Evolutionary conservation across 2,888 invertebrate genomes (phyloP).

Genomic region (Nudaria mundana): DNA sequence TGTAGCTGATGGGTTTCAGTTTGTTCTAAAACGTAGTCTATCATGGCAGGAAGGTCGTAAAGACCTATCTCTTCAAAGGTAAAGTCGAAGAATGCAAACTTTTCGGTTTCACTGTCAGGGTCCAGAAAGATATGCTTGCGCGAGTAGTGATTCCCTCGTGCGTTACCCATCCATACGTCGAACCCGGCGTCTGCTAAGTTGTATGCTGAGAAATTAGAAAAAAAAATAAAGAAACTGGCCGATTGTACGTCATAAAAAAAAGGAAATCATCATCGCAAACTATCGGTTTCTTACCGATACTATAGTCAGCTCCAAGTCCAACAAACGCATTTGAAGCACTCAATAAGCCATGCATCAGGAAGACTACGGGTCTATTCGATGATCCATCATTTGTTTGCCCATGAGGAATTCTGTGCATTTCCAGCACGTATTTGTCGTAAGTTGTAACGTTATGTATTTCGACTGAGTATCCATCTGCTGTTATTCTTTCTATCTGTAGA

Average conservation of each 20-base stretch:
- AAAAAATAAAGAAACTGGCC: neutral
- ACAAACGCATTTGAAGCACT: constrained; percentile 40
- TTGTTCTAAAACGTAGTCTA: constrained; percentile 50
- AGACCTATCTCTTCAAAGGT: constrained; percentile 62
- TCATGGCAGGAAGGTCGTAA: constrained; percentile 57
- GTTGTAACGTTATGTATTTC: constrained; percentile 50
- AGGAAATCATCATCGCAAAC: too few relatives aligned
- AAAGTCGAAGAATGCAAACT: constrained; percentile 56
- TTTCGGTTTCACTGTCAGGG: constrained; percentile 43
- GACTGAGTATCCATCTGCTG: constrained; percentile 40
- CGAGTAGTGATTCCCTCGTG: constrained; percentile 88
- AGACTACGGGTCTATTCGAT: constrained; percentile 42
- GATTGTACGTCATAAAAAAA: too few relatives aligned
- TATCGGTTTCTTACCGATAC: constrained; percentile 42
- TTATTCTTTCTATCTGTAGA: constrained; percentile 39
- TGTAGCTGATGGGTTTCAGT: constrained; percentile 51
- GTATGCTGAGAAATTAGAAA: constrained; percentile 64
- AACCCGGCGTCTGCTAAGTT: constrained; percentile 84
- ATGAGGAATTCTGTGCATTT: constrained; percentile 54
- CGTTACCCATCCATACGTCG: constrained; percentile 92
- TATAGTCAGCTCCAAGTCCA: constrained; percentile 37
- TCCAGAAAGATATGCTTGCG: constrained; percentile 73
- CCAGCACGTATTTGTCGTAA: constrained; percentile 52
- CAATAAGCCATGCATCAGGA: constrained; percentile 56
- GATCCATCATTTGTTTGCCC: constrained; percentile 14